Conservation (phyloP, 2,113 vertebrate species). For the Hemiscyllium ocellatum region DNA sequence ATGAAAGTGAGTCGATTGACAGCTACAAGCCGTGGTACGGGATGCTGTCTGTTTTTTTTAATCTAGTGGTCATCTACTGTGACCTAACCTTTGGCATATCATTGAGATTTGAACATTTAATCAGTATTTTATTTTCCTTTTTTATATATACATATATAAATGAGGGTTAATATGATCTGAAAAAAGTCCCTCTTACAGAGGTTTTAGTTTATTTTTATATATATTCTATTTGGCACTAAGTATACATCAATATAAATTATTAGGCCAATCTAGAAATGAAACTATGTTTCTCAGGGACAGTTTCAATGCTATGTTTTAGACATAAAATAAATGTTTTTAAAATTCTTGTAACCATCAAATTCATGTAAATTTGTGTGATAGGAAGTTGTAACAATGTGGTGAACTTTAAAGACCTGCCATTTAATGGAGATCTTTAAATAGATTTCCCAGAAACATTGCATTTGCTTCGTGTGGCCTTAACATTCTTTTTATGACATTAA, state of each 20-base stretch:
- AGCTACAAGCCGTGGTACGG: no score
- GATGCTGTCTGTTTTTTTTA: neutral
- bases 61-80: neutral
- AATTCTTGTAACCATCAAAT: neutral
- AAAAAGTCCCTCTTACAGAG: slow-evolving; percentile 26
- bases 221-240: neutral
- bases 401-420: neutral
- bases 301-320: neutral
- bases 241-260: slow-evolving; percentile 2
- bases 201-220: slow-evolving; percentile 34
- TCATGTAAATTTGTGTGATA: neutral
- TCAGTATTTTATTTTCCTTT: neutral
- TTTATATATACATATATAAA: slow-evolving; percentile 19
- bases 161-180: neutral
- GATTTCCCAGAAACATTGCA: neutral
- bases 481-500: neutral
- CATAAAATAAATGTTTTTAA: neutral
- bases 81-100: neutral
- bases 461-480: slow-evolving; percentile 31
- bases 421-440: neutral
- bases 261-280: neutral
- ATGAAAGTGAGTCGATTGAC: neutral
- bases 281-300: slow-evolving; percentile 23
- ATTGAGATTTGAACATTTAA: neutral
- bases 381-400: neutral